phyloP scores from a whole-genome alignment of 1,140 invertebrate species.

The Panulirus ornatus region DNA sequence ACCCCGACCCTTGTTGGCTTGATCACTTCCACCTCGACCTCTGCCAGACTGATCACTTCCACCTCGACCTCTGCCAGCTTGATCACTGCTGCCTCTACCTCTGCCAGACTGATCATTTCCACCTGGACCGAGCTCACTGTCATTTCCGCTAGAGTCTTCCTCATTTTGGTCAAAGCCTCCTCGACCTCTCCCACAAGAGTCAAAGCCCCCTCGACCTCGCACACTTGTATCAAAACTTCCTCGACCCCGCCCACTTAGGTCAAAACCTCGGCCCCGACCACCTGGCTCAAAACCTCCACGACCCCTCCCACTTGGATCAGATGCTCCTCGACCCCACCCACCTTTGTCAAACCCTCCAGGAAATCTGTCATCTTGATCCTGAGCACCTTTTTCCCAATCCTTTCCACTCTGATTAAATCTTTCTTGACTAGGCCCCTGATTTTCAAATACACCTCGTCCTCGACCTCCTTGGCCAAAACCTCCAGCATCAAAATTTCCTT shows the following conservation, averaged over 20 bases:
- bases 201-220: background rate
- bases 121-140: background rate
- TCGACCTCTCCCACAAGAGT: background rate
- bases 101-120: background rate
- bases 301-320: background rate
- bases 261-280: background rate
- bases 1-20: background rate
- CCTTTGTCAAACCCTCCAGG: conserved; percentile 10
- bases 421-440: background rate
- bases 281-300: background rate
- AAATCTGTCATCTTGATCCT: conserved; percentile 32
- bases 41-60: background rate
- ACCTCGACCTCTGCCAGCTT: conserved; percentile 1
- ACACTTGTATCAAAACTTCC: background rate
- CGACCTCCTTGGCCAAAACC: background rate
- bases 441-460: conserved; percentile 13
- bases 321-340: background rate
- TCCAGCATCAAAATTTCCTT: background rate
- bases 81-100: background rate
- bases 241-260: background rate
- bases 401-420: background rate
- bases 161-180: background rate
- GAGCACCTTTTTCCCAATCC: background rate
- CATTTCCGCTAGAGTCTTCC: background rate
- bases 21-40: background rate